Evolutionary conservation across 2,888 invertebrate species (phyloP).

Genomic region (Gisinianus flammeolus): DNA sequence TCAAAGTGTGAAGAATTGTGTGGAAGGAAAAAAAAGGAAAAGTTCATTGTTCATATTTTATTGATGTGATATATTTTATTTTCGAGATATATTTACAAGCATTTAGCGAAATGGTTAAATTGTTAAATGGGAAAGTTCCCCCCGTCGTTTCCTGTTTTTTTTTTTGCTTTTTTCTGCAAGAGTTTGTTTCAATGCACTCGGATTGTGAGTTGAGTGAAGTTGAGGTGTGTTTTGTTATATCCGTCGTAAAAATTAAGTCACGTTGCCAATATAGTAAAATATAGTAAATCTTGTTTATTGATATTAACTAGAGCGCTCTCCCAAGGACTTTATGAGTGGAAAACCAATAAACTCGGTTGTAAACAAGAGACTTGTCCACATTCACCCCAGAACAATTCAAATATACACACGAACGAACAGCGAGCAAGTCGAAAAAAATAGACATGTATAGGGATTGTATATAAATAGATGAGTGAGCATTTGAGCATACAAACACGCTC

Average conservation of each 20-base stretch:
- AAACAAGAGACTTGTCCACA: background rate
- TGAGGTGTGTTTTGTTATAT: background rate
- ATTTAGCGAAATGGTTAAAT: background rate
- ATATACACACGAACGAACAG: background rate
- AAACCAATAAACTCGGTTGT: background rate
- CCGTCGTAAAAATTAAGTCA: conserved; percentile 17
- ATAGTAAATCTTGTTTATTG: conserved; percentile 15
- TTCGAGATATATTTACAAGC: background rate
- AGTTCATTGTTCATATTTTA: background rate
- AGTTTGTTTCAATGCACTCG: background rate
- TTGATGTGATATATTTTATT: background rate
- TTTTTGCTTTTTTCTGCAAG: background rate
- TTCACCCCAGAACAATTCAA: background rate
- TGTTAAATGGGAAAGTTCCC: background rate
- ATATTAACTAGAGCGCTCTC: conserved; percentile 4
- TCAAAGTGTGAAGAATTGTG: background rate
- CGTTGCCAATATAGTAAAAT: conserved; percentile 12
- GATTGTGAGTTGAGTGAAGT: background rate
- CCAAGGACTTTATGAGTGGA: conserved; percentile 1
- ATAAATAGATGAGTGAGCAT: background rate
- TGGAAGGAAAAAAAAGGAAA: background rate
- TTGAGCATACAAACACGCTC: too few relatives aligned
- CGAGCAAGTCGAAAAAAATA: background rate
- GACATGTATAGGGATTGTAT: background rate
- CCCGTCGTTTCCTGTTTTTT: background rate